A percentile compares a stretch with the other conserved stretches of the same genome.
These are phyloP conservation scores for Babylonia areolata DNA, from an alignment of 1,140 invertebrate genomes.

Conservation along the genomic window DNA sequence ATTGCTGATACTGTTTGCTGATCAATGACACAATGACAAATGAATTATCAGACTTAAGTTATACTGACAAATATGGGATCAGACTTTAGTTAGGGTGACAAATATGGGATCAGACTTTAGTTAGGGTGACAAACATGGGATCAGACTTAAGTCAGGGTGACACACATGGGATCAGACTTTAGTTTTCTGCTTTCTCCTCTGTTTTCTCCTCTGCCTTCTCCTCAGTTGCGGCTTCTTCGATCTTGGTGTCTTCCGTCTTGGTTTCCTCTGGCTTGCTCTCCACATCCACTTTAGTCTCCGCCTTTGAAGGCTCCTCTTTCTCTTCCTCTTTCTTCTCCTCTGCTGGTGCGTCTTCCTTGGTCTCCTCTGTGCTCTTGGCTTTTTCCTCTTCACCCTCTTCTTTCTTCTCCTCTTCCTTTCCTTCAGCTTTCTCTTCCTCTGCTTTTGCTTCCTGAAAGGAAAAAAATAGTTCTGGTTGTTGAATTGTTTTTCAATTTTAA, in stretches of 20 bases:
- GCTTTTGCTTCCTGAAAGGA: conserved; percentile 48
- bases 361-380: conserved; percentile 49
- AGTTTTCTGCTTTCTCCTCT: conserved; percentile 35
- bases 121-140: too few species aligned
- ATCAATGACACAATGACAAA: too few species aligned
- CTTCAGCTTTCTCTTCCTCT: conserved; percentile 50
- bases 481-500: neutral
- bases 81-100: too few species aligned
- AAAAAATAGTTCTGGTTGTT: neutral
- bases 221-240: conserved; percentile 23
- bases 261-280: conserved; percentile 37
- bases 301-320: conserved; percentile 46
- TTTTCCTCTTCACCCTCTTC: conserved; percentile 43
- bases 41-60: too few species aligned
- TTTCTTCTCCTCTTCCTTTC: conserved; percentile 48
- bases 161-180: neutral
- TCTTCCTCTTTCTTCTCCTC: conserved; percentile 35
- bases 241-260: conserved; percentile 35
- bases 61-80: too few species aligned
- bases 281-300: conserved; percentile 42
- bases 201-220: conserved; percentile 34
- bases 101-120: too few species aligned
- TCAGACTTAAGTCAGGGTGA: too few species aligned
- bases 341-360: conserved; percentile 23
- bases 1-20: too few species aligned